Evolutionary conservation across 2,113 vertebrate species (phyloP).

Genomic region (Riparia riparia): DNA sequence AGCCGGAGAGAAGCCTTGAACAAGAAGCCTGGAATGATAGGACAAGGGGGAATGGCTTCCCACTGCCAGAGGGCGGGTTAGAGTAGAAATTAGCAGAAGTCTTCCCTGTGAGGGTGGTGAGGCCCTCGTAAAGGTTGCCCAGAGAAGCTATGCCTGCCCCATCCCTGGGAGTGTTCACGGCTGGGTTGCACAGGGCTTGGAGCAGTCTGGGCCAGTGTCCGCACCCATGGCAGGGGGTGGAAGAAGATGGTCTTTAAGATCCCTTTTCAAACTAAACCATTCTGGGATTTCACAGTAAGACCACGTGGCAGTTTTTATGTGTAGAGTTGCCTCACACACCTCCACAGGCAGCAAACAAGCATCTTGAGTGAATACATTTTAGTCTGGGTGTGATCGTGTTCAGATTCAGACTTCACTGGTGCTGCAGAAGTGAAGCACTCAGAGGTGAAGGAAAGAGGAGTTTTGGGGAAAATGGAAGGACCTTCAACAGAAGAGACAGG

Average conservation of each 20-base stretch:
- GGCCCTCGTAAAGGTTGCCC: background rate
- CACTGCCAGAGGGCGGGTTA: background rate
- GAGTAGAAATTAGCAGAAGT: background rate
- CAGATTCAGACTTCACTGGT: accelerated
- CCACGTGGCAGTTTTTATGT: accelerated
- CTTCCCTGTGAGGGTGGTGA: background rate
- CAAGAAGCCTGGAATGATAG: background rate
- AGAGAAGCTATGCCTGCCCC: background rate
- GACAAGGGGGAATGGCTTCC: background rate
- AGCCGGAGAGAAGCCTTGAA: background rate
- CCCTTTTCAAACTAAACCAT: background rate
- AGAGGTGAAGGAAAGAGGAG: background rate
- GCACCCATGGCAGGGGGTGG: background rate
- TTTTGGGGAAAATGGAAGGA: background rate
- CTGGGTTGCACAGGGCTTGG: background rate
- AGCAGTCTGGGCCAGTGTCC: background rate
- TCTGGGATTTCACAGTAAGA: background rate
- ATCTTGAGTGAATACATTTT: background rate
- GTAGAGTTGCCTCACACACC: background rate
- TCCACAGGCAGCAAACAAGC: background rate
- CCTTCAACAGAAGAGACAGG: background rate
- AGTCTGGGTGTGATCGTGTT: background rate
- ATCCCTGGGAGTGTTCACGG: background rate
- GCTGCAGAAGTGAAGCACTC: background rate
- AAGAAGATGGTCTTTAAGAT: background rate